Conservation (phyloP, 1,140 invertebrate species). For the Zaprionus davidi region DNA sequence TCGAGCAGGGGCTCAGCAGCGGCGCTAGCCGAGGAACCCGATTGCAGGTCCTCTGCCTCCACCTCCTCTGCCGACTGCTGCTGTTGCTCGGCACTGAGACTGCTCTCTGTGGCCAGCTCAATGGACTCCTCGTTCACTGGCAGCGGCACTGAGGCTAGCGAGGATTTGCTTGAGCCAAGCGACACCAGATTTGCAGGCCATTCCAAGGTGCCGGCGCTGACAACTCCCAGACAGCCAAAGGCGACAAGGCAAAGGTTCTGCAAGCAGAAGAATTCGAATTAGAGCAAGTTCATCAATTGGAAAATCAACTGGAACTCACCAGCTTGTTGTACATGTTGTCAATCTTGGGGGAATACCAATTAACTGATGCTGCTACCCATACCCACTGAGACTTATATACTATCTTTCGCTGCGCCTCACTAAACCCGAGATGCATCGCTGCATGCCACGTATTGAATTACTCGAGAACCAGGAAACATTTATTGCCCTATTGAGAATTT, state of each 20-base stretch:
- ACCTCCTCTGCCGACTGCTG: slow-evolving; percentile 8
- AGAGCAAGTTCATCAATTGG: neutral
- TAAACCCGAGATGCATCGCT: slow-evolving; percentile 49
- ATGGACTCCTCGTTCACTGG: slow-evolving; percentile 50
- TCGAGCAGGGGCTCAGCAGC: slow-evolving; percentile 31
- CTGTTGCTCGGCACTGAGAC: slow-evolving; percentile 27
- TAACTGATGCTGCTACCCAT: slow-evolving; percentile 54
- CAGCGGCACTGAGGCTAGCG: slow-evolving; percentile 47
- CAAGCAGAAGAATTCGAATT: neutral
- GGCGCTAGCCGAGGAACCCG: slow-evolving; percentile 16
- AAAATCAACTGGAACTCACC: slow-evolving; percentile 39
- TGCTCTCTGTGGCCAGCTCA: slow-evolving; percentile 45
- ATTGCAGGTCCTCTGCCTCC: slow-evolving; percentile 6
- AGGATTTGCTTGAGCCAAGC: slow-evolving; percentile 58
- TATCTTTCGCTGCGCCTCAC: slow-evolving; percentile 25
- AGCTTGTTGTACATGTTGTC: slow-evolving; percentile 61
- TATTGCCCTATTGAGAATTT: slow-evolving; percentile 52
- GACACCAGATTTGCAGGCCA: slow-evolving; percentile 68
- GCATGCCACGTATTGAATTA: slow-evolving; percentile 1
- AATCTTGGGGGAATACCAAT: slow-evolving; percentile 32
- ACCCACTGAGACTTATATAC: slow-evolving; percentile 51
- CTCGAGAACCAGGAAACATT: slow-evolving; percentile 43
- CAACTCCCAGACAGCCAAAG: slow-evolving; percentile 28
- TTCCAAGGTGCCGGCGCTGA: slow-evolving; percentile 54
- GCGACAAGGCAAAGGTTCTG: slow-evolving; percentile 49